These are phyloP conservation scores for Cacoxenus indagator DNA, from an alignment of 2,888 invertebrate genomes.

Conservation along the genomic window DNA sequence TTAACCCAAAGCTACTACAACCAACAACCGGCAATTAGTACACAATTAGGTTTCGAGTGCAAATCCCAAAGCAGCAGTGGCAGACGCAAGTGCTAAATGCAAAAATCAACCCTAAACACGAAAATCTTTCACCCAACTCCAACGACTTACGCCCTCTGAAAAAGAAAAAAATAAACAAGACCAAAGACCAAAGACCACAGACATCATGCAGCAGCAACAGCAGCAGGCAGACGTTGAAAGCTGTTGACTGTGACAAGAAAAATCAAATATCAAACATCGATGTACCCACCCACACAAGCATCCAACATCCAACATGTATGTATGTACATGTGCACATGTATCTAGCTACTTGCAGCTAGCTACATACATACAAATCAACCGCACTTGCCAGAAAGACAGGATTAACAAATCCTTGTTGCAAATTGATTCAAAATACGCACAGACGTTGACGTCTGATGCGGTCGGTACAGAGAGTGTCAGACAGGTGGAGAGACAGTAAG, in stretches of 20 bases:
- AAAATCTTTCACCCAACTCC: conserved; percentile 44
- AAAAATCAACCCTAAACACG: conserved; percentile 38
- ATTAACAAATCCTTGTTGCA: conserved; percentile 69
- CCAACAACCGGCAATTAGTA: conserved; percentile 54
- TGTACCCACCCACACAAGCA: conserved; percentile 13
- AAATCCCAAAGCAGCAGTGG: conserved; percentile 58
- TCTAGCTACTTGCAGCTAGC: background rate
- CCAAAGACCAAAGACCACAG: conserved; percentile 32
- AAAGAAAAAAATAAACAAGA: conserved; percentile 47
- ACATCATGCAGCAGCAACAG: conserved; percentile 25
- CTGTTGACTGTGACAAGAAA: conserved; percentile 20
- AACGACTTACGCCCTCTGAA: conserved; percentile 25
- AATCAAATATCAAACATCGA: conserved; percentile 29
- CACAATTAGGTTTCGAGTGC: conserved; percentile 64
- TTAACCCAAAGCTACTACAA: conserved; percentile 16
- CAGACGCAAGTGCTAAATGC: conserved; percentile 10
- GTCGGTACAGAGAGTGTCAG: no score
- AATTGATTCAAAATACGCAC: conserved; percentile 66
- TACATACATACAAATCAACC: conserved; percentile 59
- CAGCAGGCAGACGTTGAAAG: background rate
- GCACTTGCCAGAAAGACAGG: conserved; percentile 69
- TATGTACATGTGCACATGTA: background rate
- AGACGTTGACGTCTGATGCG: background rate
- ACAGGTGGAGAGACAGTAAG: conserved; percentile 33
- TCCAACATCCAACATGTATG: background rate